Conservation (phyloP, 2,888 invertebrate genomes). For the Heteromyza rotundicornis region DNA sequence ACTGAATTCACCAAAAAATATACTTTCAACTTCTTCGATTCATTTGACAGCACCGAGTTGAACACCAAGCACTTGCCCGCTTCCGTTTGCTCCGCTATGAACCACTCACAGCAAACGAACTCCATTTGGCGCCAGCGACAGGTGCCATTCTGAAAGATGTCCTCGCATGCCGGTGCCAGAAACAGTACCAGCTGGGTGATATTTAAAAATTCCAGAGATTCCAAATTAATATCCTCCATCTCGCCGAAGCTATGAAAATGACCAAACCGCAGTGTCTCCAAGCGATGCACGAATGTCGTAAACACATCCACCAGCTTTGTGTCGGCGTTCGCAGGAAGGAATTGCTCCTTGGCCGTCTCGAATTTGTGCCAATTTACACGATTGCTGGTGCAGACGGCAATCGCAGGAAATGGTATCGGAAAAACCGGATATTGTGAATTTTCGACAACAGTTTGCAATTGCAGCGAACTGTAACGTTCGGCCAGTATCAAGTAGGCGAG, state of each 20-base stretch:
- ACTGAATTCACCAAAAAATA: too few relatives aligned
- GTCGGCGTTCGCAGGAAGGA: constrained; percentile 45
- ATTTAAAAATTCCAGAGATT: constrained; percentile 48
- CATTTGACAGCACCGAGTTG: constrained; percentile 56
- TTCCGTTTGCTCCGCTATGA: constrained; percentile 62
- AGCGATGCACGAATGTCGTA: constrained; percentile 38
- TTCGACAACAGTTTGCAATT: constrained; percentile 57
- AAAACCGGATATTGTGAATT: constrained; percentile 58
- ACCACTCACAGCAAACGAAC: constrained; percentile 62
- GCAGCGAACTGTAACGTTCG: constrained; percentile 45
- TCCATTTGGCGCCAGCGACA: constrained; percentile 61
- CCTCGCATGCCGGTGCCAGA: constrained; percentile 53
- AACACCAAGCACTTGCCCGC: constrained; percentile 63
- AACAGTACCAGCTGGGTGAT: constrained; percentile 41
- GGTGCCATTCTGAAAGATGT: constrained; percentile 49
- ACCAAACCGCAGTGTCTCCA: constrained; percentile 54
- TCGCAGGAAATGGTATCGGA: constrained; percentile 55
- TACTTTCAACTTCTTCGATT: constrained; percentile 33
- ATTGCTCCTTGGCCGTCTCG: constrained; percentile 43
- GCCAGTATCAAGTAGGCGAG: constrained; percentile 44
- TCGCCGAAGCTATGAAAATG: constrained; percentile 40
- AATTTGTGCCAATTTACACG: constrained; percentile 57
- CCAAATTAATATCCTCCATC: constrained; percentile 50
- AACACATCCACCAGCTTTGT: constrained; percentile 41
- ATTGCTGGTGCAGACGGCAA: constrained; percentile 55